These are phyloP conservation scores for Antedon mediterranea DNA, from an alignment of 53 echinoderm and acorn worm genomes.

Conservation along the genomic window DNA sequence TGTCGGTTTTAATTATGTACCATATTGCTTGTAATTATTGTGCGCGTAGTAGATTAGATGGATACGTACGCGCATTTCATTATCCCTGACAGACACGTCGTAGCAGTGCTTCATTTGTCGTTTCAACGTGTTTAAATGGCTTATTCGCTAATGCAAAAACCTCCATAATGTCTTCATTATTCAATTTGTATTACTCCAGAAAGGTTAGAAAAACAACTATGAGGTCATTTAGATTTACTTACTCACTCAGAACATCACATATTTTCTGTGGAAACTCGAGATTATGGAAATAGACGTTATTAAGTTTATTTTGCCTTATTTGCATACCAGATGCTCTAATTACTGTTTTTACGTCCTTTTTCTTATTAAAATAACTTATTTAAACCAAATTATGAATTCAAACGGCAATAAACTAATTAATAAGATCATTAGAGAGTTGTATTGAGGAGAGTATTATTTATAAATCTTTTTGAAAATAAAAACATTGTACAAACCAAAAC, in stretches of 20 bases:
- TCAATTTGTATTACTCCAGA: not conserved
- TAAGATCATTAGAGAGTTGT: no score
- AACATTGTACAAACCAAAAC: no score
- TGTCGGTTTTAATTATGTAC: not conserved
- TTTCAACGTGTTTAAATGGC: not conserved
- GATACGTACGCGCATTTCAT: not conserved
- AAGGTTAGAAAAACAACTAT: not conserved
- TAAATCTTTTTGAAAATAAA: no score
- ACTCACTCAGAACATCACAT: not conserved
- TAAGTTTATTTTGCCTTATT: no score
- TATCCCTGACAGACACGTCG: not conserved
- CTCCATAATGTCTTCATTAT: not conserved
- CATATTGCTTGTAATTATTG: not conserved
- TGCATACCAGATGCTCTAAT: no score
- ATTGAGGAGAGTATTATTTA: no score
- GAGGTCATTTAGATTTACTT: not conserved
- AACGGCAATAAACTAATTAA: no score
- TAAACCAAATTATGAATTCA: no score
- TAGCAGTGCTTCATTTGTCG: not conserved
- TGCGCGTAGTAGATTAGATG: not conserved
- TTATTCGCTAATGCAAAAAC: not conserved
- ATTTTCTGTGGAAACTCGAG: not conserved
- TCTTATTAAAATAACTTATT: no score
- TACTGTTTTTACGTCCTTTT: no score
- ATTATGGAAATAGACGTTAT: no score